Conservation (phyloP, 2,888 invertebrate species). For the Cristatella mucedo region DNA sequence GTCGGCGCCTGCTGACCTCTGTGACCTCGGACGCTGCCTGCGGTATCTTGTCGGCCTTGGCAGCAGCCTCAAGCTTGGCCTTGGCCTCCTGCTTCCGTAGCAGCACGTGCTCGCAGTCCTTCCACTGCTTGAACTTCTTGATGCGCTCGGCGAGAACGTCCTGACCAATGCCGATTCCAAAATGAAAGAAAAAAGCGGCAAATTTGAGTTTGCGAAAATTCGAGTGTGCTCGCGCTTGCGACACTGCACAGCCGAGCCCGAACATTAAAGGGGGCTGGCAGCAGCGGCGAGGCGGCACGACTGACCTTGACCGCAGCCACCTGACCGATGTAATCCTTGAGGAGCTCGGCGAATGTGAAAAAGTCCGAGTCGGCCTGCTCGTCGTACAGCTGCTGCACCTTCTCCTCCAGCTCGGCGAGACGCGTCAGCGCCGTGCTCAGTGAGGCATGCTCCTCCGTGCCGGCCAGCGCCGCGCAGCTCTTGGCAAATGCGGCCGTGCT, state of each 20-base stretch:
- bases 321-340: conserved; percentile 81
- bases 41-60: conserved; percentile 72
- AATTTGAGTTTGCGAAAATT: no score
- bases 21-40: conserved; percentile 76
- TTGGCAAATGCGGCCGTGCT: conserved; percentile 51
- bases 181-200: conserved; percentile 3
- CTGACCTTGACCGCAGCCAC: conserved; percentile 70
- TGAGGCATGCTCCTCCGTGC: conserved; percentile 79
- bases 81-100: conserved; percentile 85
- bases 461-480: conserved; percentile 71
- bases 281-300: no score
- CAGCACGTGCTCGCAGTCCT: conserved; percentile 82
- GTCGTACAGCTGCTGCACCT: conserved; percentile 51
- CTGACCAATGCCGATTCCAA: conserved; percentile 34
- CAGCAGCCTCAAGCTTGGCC: conserved; percentile 73
- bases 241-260: no score
- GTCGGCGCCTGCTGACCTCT: conserved; percentile 65
- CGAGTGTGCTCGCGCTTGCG: no score
- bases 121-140: conserved; percentile 88
- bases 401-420: conserved; percentile 70
- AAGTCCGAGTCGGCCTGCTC: conserved; percentile 90
- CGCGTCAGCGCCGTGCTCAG: conserved; percentile 75
- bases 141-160: conserved; percentile 55
- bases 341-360: conserved; percentile 75
- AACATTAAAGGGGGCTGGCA: no score